A percentile compares a stretch with the other conserved stretches of the same genome.
phyloP scores from a whole-genome alignment of 1,140 invertebrate species.

The Cheumatopsyche charites region DNA sequence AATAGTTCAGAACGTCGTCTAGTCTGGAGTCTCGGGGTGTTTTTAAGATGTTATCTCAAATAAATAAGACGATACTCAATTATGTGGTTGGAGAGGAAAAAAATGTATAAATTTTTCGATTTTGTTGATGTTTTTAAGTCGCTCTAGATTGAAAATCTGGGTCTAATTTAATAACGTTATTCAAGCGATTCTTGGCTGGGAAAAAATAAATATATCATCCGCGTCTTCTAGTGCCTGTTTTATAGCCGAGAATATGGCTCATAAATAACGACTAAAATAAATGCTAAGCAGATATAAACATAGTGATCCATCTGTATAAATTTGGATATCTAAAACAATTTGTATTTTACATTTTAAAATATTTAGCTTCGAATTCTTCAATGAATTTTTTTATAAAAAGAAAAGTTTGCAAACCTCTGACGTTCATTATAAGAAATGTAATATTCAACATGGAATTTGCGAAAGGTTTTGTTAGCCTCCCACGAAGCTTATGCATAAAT shows the following conservation, averaged over 20 bases:
- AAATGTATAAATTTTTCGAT: too few relatives aligned
- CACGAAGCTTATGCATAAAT: neutral
- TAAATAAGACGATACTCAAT: too few relatives aligned
- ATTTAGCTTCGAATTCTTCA: too few relatives aligned
- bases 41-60: neutral
- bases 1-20: constrained; percentile 5
- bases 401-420: too few relatives aligned
- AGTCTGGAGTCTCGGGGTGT: neutral
- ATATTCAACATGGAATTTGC: neutral
- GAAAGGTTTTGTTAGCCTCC: neutral
- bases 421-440: neutral
- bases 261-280: constrained; percentile 7
- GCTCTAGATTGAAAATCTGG: neutral
- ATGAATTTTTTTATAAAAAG: too few relatives aligned
- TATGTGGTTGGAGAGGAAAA: too few relatives aligned
- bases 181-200: neutral
- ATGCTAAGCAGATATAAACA: neutral
- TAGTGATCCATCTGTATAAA: constrained; percentile 12
- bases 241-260: neutral
- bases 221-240: neutral
- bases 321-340: neutral
- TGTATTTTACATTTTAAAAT: too few relatives aligned
- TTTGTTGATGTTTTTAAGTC: neutral
- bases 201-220: constrained; percentile 22
- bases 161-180: neutral